Conservation (phyloP, 2,113 vertebrate genomes). For the Laticauda colubrina region DNA sequence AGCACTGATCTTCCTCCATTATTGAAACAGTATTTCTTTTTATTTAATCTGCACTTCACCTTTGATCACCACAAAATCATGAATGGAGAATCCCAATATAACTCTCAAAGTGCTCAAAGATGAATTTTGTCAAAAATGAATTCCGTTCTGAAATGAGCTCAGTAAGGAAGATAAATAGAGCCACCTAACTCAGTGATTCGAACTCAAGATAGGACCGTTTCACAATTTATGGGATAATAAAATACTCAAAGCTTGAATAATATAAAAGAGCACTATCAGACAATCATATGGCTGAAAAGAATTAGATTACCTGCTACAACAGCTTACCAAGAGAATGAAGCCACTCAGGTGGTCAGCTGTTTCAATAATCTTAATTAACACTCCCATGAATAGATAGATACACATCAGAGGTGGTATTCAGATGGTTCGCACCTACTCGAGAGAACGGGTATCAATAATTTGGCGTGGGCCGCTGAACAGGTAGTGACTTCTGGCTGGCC, state of each 20-base stretch:
- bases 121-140: conserved; percentile 26
- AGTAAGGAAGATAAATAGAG: conserved; percentile 48
- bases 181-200: conserved; percentile 37
- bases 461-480: too few species aligned
- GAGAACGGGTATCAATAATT: too few species aligned
- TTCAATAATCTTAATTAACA: conserved; percentile 1
- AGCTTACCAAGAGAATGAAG: background rate
- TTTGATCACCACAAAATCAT: conserved; percentile 48
- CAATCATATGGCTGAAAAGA: background rate
- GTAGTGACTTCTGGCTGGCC: too few species aligned
- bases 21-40: conserved; percentile 61
- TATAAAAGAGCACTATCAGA: background rate
- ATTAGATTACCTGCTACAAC: background rate
- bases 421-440: too few species aligned
- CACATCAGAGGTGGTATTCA: background rate
- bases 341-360: background rate
- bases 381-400: background rate
- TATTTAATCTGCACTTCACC: conserved; percentile 52
- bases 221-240: conserved; percentile 51
- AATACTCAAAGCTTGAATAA: conserved; percentile 29
- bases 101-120: conserved; percentile 23
- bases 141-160: conserved; percentile 2
- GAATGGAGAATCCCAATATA: conserved; percentile 24
- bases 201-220: conserved; percentile 38
- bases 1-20: conserved; percentile 33